Base-by-base conservation (phyloP, 2,113 vertebrate genomes). In the Megaceryle maxima region DNA sequence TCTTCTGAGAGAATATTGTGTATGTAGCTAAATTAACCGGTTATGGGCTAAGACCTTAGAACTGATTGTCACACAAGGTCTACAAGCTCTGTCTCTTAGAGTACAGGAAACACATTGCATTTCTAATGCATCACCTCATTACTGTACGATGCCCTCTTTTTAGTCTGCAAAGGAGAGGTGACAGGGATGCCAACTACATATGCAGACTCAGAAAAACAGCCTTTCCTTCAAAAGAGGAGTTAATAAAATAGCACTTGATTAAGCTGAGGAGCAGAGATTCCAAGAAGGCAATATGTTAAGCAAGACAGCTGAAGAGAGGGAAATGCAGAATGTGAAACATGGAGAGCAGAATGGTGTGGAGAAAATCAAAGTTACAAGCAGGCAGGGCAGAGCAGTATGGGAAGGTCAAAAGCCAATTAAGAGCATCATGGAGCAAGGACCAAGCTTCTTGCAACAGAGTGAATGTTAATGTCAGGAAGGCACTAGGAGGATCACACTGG, bases 391-490 rank as follows among this genome's bases (percentile, higher is more conserved):
- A 70, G 31, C 1, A 1, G 3, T 67, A 39, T 9, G 17, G n/a
- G 15, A 90, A 95, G 55, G 39, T 67, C 31, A 73, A 89, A 94
- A 92, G 28, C 9, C 55, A 75, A 6, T 72, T 70, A 67, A 55
- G 68, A 83, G 7, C 5, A 28, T 37, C 37, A 82, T 3, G 9
- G 31, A 69, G 12, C 17, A 70, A 85, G 29, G 29, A 46, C 28
- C 11, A 76, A 6, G 19, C 14, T 94, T 56, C n/a, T 67, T 73
- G 50, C 20, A 73, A 55, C 26, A 41, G 73, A 94, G 53, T 83
- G 29, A 12, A 16, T 87, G 79, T 69, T 84, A 68, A 83, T 79
- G 64, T 94, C 92, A 93, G 77, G 79, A 95, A 96, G 59, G 56
- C 62, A 83, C 13, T 68, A 60, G 21, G 18, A 72, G 18, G 37